Conservation (phyloP, 1,140 invertebrate genomes). For the Drosophila subpulchrella region DNA sequence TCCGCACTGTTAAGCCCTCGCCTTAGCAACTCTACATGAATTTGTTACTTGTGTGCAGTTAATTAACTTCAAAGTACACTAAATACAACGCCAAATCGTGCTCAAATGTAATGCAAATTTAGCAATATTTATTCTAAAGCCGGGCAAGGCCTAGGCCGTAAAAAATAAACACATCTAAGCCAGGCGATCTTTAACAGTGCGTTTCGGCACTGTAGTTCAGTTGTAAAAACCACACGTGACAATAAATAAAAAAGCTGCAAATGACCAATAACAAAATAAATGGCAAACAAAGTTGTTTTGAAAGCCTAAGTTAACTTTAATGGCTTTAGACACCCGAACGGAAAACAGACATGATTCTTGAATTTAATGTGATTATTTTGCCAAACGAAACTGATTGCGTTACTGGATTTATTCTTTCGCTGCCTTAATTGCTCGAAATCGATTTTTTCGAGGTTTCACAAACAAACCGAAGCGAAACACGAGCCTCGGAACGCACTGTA, state of each 20-base stretch:
- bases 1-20: not conserved
- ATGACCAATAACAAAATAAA: slow-evolving; percentile 7
- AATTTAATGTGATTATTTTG: slow-evolving; percentile 9
- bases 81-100: slow-evolving; percentile 37
- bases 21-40: not conserved
- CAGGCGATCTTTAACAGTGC: slow-evolving; percentile 18
- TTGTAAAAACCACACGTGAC: not conserved
- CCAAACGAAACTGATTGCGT: slow-evolving; percentile 1
- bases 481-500: slow-evolving; percentile 31
- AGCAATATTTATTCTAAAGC: slow-evolving; percentile 60
- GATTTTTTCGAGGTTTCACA: slow-evolving; percentile 4
- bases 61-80: slow-evolving; percentile 11
- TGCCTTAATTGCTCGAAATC: not conserved
- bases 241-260: slow-evolving; percentile 3
- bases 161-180: slow-evolving; percentile 22
- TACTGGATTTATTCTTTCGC: not conserved
- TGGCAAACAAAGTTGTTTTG: slow-evolving; percentile 11
- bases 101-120: slow-evolving; percentile 58
- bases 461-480: not conserved
- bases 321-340: not conserved
- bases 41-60: slow-evolving; percentile 1
- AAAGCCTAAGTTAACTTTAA: slow-evolving; percentile 2
- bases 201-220: not conserved
- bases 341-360: slow-evolving; percentile 19
- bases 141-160: slow-evolving; percentile 38